A percentile compares a stretch with the other conserved stretches of the same genome.
These are phyloP conservation scores for Pomacea maculata DNA, from an alignment of 1,140 invertebrate species.

Conservation along the genomic window DNA sequence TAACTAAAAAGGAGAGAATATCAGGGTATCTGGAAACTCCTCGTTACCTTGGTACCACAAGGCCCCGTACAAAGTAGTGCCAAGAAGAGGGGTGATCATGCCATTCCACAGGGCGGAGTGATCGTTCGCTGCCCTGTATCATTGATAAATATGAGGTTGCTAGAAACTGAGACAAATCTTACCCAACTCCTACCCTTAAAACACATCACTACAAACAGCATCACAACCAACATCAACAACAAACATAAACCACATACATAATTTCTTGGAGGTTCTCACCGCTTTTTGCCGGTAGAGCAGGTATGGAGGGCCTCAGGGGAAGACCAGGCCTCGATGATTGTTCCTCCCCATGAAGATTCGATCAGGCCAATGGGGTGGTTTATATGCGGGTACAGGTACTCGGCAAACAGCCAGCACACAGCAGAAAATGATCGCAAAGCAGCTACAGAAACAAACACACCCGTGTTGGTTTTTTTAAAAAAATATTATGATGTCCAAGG, in stretches of 20 bases:
- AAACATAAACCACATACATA: too few species aligned
- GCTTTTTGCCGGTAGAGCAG: constrained; percentile 24
- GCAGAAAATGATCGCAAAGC: constrained; percentile 42
- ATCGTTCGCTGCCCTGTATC: neutral
- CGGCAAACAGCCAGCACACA: constrained; percentile 54
- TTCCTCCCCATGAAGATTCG: constrained; percentile 48
- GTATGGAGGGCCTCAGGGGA: constrained; percentile 35
- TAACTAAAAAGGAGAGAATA: too few species aligned
- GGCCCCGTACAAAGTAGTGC: constrained; percentile 44
- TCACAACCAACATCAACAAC: too few species aligned
- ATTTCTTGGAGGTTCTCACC: neutral
- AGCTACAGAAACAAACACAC: neutral
- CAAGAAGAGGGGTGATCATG: constrained; percentile 53
- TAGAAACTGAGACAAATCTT: neutral
- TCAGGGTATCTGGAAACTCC: neutral
- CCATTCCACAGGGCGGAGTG: constrained; percentile 48
- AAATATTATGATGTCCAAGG: neutral
- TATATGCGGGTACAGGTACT: constrained; percentile 42
- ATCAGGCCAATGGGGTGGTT: constrained; percentile 51
- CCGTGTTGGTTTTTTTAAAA: neutral
- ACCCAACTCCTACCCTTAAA: too few species aligned
- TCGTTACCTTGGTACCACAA: constrained; percentile 56
- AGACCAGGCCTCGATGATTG: constrained; percentile 50
- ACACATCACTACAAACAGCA: too few species aligned
- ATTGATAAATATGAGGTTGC: too few species aligned